Percentiles rank a stretch among this genome's conserved stretches.
Conservation (phyloP, 2,113 vertebrate species). For the Progne subis region DNA sequence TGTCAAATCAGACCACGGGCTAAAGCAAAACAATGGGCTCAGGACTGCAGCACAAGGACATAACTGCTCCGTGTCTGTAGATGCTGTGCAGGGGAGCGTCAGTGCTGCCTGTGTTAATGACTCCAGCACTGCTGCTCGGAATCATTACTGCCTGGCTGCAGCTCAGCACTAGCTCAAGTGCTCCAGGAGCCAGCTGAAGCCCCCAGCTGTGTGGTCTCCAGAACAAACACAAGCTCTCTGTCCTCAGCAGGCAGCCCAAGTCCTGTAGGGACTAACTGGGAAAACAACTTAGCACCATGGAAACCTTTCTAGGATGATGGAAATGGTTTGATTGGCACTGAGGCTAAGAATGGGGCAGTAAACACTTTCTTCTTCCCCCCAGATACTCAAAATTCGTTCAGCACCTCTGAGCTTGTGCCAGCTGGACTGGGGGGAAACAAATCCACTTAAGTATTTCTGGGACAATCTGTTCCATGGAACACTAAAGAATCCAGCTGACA, state of each 20-base stretch:
- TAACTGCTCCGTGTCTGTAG: accelerated
- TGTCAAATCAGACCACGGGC: neutral
- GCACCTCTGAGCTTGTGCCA: neutral
- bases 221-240: neutral
- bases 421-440: neutral
- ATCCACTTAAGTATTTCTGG: neutral
- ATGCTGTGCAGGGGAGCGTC: neutral
- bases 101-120: neutral
- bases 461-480: neutral
- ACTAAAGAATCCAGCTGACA: neutral
- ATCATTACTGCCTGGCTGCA: neutral
- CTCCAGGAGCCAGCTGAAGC: neutral
- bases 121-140: neutral
- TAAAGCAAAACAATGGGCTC: neutral
- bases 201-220: neutral
- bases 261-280: neutral
- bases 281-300: neutral
- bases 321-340: neutral
- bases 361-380: neutral
- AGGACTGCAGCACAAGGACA: neutral
- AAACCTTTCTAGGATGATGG: neutral
- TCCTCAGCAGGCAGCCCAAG: neutral
- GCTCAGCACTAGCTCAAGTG: neutral
- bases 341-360: neutral
- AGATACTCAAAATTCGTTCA: neutral